Base-by-base conservation (phyloP, 2,888 invertebrate genomes). In the Cactoblastis cactorum region DNA sequence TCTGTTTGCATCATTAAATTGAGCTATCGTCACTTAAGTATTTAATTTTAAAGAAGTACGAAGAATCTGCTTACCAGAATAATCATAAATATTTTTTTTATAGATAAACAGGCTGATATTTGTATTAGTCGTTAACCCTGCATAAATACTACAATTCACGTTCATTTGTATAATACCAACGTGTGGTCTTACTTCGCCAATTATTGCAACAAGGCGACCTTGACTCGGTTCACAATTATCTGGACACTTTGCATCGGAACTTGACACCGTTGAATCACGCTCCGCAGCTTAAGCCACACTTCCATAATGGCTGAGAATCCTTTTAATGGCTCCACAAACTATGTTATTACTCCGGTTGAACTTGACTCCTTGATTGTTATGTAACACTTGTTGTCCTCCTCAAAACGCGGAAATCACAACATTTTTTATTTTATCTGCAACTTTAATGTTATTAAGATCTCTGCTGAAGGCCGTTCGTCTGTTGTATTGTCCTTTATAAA, bases 141-240 rank as follows among this genome's bases (percentile, higher is more conserved):
- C 9, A 35, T 46, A 35, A 35, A 35, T 35, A 46, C 34, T 22
- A 9, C 43, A 41, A 22, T 41, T 41, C 39, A 28, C 28, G 39
- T 52, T 19, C 34, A 46, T 55, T 49, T 41, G 32, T 38, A 38
- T 48, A 46, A 46, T 34, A 43, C 43, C 18, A 37, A 47, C 45
- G 34, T 52, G 51, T 28, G 39, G 46, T 53, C 56, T 59, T 58
- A 57, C 59, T 54, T 52, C 45, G 54, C 56, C 39, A 76, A 74
- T 75, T 73, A 65, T 68, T 61, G 65, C 72, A 65, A 84, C 80
- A 68, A 69, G 88, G 72, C 69, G 77, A 67, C 88, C 88, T 88
- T 88, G 88, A 83, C 86, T 85, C 73, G 69, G 77, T 74, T 74
- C 79, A 77, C 79, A 78, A 83, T 85, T 82, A 87, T 81, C 83